Percentiles rank a stretch among this genome's conserved stretches.
phyloP scores from a whole-genome alignment of 1,140 invertebrate species.

The Drosophila cardini region DNA sequence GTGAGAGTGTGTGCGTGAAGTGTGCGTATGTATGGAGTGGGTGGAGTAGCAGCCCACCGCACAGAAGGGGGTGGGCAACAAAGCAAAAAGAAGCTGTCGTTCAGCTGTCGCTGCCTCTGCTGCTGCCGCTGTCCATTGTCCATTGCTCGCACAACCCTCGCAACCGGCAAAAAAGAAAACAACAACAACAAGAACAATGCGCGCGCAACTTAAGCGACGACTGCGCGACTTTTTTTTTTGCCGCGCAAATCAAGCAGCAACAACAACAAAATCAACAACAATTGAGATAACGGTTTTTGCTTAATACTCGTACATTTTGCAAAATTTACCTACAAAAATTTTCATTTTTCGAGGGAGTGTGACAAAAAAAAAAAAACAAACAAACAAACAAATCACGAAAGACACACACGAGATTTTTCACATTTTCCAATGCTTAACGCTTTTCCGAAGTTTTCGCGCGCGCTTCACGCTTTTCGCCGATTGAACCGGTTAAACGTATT shows the following conservation, averaged over 20 bases:
- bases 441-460: constrained; percentile 22
- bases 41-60: neutral
- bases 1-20: constrained; percentile 44
- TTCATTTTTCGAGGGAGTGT: neutral
- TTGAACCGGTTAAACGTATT: constrained; percentile 14
- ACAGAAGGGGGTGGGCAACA: neutral
- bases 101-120: neutral
- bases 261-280: constrained; percentile 4
- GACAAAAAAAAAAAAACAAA: neutral
- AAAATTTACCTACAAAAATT: constrained; percentile 3
- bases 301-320: neutral
- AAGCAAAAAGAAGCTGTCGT: constrained; percentile 2
- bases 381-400: neutral
- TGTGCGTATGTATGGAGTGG: neutral
- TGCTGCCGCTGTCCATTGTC: constrained; percentile 19
- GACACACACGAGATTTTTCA: constrained; percentile 15
- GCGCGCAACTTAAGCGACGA: constrained; percentile 53
- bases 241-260: constrained; percentile 34
- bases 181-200: constrained; percentile 35
- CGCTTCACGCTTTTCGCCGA: constrained; percentile 1
- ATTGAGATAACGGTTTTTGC: constrained; percentile 2
- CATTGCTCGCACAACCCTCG: constrained; percentile 37
- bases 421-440: constrained; percentile 7
- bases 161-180: constrained; percentile 30
- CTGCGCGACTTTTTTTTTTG: constrained; percentile 45